Percentiles rank a stretch among this genome's conserved stretches.
Conservation (phyloP, 2,888 invertebrate genomes). For the Ommatoiulus sabulosus region DNA sequence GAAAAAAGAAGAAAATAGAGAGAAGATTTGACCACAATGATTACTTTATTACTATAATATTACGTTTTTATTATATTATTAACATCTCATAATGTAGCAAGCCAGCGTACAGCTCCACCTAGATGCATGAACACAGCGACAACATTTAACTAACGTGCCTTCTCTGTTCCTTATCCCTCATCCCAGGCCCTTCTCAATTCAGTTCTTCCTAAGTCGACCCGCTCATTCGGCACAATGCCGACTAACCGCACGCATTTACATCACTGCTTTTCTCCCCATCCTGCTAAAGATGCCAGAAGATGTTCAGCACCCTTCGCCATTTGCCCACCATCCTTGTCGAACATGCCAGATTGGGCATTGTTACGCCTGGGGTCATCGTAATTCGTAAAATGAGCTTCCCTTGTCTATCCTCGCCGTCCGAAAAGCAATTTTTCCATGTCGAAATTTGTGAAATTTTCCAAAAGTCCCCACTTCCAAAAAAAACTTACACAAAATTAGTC, state of each 20-base stretch:
- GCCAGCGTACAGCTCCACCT: conserved; percentile 1
- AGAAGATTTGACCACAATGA: conserved; percentile 1
- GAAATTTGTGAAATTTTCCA: neutral
- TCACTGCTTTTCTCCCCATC: neutral
- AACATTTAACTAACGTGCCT: conserved; percentile 1
- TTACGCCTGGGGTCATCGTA: neutral
- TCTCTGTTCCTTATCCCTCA: neutral
- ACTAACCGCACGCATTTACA: neutral
- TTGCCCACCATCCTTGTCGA: neutral
- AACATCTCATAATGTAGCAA: neutral
- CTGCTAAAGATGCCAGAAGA: conserved; percentile 1
- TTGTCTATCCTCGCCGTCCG: neutral
- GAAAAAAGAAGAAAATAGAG: neutral
- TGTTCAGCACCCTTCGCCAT: neutral
- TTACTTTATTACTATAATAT: conserved; percentile 1
- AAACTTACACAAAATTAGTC: neutral
- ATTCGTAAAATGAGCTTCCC: neutral
- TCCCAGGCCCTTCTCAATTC: neutral
- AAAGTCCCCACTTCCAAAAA: neutral
- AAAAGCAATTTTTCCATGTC: neutral
- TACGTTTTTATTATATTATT: conserved; percentile 1
- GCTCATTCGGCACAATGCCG: neutral
- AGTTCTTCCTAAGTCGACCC: neutral
- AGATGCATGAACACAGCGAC: neutral
- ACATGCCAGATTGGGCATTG: neutral